Evolutionary conservation across 2,797 vertebrate species (phyloP).

Genomic region (Pseudopleuronectes americanus): DNA sequence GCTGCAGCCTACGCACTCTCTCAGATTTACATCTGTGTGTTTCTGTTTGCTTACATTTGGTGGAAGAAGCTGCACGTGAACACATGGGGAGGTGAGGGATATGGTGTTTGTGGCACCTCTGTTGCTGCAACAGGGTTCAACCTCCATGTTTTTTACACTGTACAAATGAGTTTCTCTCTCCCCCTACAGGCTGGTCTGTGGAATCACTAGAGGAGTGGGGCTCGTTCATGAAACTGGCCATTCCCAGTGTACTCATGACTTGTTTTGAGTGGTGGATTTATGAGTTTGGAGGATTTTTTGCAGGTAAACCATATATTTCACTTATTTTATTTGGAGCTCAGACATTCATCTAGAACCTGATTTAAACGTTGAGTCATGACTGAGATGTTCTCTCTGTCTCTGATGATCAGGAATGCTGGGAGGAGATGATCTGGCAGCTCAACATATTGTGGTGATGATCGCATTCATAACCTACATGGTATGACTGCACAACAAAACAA

Average conservation of each 20-base stretch:
- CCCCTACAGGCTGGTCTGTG: conserved; percentile 88
- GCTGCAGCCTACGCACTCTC: conserved; percentile 88
- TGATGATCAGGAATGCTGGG: conserved; percentile 84
- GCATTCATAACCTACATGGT: conserved; percentile 68
- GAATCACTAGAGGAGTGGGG: conserved; percentile 93
- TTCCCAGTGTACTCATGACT: conserved; percentile 91
- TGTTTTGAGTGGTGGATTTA: conserved; percentile 97
- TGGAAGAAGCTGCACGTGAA: conserved; percentile 87
- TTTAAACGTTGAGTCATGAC: no score
- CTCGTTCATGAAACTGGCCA: conserved; percentile 88
- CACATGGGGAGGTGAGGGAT: conserved; percentile 91
- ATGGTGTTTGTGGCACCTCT: neutral
- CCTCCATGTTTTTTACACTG: neutral
- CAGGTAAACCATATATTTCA: conserved; percentile 78
- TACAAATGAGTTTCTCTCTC: conserved; percentile 45
- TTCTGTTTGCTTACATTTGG: conserved; percentile 87
- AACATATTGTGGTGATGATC: conserved; percentile 88
- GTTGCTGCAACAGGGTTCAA: neutral
- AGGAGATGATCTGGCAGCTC: conserved; percentile 88
- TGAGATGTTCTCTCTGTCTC: neutral
- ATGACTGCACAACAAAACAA: neutral
- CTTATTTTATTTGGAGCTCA: neutral
- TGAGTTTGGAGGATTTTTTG: conserved; percentile 91
- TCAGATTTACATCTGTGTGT: conserved; percentile 83
- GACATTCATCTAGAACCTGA: no score